Percentiles rank a stretch among this genome's conserved stretches.
Conservation (phyloP, 2,888 invertebrate species). For the Cephus sareptanus region DNA sequence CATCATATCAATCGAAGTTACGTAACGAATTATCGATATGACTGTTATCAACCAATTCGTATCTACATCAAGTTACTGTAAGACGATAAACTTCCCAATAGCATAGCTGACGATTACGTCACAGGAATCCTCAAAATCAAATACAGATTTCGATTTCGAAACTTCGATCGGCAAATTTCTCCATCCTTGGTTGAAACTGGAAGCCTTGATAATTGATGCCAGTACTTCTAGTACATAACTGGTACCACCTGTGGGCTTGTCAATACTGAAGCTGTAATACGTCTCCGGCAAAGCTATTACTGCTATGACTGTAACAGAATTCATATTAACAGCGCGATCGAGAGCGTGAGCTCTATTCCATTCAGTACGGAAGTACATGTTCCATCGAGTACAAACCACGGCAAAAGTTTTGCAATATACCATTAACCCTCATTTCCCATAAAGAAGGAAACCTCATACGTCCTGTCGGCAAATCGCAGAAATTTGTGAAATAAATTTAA, state of each 20-base stretch:
- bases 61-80: background rate
- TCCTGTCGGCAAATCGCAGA: background rate
- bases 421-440: background rate
- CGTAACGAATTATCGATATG: background rate
- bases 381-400: background rate
- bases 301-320: conserved; percentile 1
- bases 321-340: background rate
- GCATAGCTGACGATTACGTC: background rate
- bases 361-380: background rate
- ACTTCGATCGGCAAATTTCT: background rate
- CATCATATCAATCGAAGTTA: background rate
- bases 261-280: background rate
- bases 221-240: background rate
- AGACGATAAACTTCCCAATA: background rate
- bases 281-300: background rate
- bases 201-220: background rate
- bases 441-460: background rate
- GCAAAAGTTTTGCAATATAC: background rate
- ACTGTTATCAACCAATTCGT: background rate
- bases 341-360: background rate
- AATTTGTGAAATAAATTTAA: too few relatives aligned
- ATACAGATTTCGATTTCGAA: background rate
- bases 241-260: background rate
- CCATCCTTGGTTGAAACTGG: background rate
- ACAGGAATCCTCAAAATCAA: background rate